phyloP scores from a whole-genome alignment of 2,888 invertebrate species.

The Operophtera brumata region DNA sequence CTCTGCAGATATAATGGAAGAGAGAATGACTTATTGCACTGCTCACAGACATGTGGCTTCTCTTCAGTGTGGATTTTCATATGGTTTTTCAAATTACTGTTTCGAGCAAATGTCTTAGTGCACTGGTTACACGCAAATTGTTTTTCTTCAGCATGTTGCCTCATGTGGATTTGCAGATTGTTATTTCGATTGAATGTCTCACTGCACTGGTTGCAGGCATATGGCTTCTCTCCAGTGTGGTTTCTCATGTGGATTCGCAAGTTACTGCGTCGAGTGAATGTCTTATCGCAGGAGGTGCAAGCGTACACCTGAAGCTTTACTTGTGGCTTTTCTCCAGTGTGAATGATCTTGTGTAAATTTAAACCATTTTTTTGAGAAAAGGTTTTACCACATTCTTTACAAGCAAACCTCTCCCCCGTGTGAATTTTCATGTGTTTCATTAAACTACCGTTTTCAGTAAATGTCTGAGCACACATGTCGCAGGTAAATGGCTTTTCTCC shows the following conservation, averaged over 20 bases:
- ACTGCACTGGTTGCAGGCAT: no score
- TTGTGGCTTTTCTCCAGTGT: background rate
- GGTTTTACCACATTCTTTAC: background rate
- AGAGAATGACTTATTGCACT: conserved; percentile 3
- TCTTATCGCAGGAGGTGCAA: background rate
- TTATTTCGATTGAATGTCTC: no score
- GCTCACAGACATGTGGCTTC: no score
- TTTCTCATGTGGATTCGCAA: background rate
- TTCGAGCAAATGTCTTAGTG: background rate
- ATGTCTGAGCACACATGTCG: conserved; percentile 2
- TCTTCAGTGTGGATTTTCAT: no score
- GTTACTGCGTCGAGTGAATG: background rate
- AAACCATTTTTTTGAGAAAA: background rate
- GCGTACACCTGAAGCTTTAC: no score
- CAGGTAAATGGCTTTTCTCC: conserved; percentile 11
- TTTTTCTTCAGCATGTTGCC: background rate
- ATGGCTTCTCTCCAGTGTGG: no score
- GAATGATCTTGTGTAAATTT: background rate
- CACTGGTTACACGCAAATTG: conserved; percentile 1
- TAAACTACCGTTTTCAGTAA: conserved; percentile 2
- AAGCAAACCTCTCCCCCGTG: conserved; percentile 4
- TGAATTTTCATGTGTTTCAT: conserved; percentile 7
- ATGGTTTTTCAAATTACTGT: background rate
- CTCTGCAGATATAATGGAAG: background rate
- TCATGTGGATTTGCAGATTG: no score